A percentile compares a stretch with the other conserved stretches of the same genome.
Evolutionary conservation across 64 coral and sea anemone species (phyloP).

Genomic region (Cladopsammia gracilis): DNA sequence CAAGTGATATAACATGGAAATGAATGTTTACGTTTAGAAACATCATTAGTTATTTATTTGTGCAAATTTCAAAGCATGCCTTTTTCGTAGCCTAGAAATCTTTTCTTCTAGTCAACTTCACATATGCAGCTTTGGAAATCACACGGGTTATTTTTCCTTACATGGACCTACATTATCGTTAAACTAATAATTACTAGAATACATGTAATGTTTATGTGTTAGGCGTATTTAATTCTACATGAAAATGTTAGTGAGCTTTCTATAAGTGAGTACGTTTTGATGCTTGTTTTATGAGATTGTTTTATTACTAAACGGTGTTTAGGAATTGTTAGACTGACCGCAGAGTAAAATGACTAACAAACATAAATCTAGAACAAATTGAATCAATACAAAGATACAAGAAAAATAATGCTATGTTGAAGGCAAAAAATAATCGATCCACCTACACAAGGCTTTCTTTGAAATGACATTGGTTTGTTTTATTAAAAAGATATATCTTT

Average conservation of each 20-base stretch:
- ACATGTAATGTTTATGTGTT: not conserved
- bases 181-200: not conserved
- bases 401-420: constrained; percentile 36
- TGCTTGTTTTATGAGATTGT: not conserved
- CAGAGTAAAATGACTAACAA: not conserved
- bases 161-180: no score
- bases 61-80: constrained; percentile 6
- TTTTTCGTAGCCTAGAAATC: not conserved
- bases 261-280: not conserved
- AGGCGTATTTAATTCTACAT: no score
- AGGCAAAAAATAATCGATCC: constrained; percentile 14
- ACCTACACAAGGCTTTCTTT: constrained; percentile 32
- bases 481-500: constrained; percentile 52
- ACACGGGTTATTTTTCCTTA: not conserved
- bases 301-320: not conserved
- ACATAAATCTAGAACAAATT: constrained; percentile 17
- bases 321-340: no score
- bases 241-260: no score
- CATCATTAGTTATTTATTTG: not conserved
- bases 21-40: not conserved
- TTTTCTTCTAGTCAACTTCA: not conserved
- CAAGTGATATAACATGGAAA: not conserved
- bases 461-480: constrained; percentile 22
- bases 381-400: constrained; percentile 16
- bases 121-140: not conserved